These are phyloP conservation scores for Labeo rohita DNA, from an alignment of 2,113 vertebrate species.

Conservation along the genomic window DNA sequence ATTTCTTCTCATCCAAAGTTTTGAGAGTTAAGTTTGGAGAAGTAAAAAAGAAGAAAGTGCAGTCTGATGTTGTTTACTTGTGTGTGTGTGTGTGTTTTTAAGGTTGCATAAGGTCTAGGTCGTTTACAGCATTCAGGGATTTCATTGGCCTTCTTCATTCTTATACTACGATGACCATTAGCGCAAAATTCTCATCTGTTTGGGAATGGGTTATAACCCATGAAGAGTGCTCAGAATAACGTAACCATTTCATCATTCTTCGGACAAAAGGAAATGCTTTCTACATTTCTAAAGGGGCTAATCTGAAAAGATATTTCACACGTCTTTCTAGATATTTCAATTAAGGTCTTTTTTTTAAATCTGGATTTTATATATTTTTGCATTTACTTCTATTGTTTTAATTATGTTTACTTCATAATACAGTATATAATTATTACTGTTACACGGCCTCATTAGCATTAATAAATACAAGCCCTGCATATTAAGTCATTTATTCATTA, in stretches of 20 bases:
- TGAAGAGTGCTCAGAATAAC: background rate
- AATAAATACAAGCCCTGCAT: conserved; percentile 16
- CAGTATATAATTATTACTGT: background rate
- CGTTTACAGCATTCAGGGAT: background rate
- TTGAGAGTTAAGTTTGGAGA: background rate
- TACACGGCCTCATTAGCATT: background rate
- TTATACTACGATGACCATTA: background rate
- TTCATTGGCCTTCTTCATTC: background rate
- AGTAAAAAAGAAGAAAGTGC: background rate
- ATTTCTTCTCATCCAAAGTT: background rate
- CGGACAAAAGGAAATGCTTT: background rate
- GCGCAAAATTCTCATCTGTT: background rate
- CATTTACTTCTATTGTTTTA: background rate
- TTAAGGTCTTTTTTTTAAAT: background rate
- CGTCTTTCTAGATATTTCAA: background rate
- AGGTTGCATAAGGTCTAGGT: background rate
- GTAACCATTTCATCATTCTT: background rate
- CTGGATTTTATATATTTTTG: background rate
- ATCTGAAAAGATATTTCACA: background rate
- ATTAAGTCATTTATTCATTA: conserved; percentile 12
- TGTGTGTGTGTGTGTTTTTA: background rate
- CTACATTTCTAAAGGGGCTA: background rate
- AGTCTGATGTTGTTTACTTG: background rate
- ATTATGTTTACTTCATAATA: background rate
- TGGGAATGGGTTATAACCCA: background rate